Evolutionary conservation across 2,888 invertebrate genomes (phyloP), one percentile per base, ranked within the genome.

Genomic region (Ornithoptera priamus): DNA sequence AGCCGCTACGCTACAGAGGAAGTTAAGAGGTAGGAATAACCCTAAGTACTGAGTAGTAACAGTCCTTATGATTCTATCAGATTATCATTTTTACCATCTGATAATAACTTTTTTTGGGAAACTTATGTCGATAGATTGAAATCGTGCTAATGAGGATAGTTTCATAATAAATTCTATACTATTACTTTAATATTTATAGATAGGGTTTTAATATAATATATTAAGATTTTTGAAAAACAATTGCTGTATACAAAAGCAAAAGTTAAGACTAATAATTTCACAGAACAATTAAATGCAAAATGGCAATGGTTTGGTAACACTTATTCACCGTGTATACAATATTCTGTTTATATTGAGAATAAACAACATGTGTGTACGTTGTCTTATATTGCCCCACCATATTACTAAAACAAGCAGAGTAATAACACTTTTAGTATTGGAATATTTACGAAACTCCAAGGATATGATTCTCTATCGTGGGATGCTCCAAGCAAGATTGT

Each of bases 361-460:
- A 30, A 62, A 18, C 12, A 39, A 18, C 39, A 39, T 67, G 67
- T 59, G 63, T 53, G 65, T 57, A 62, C 61, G 53, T 62, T 70
- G 69, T 70, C 53, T 67, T 67, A 59, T 63, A 63, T 56, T 53
- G 59, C 63, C 53, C 66, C 62, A 63, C 53, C 62, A 53, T 63
- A 62, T 59, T 66, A 70, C 59, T 63, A 63, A 66, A 70, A 70
- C 39, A 70, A 67, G 63, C 67, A 42, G 56, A 67, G 53, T 62
- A 62, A 70, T 70, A 67, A 62, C 58, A 66, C 66, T 70, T 59
- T 66, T 36, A 59, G 66, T 70, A 63, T 63, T 70, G 57, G 63
- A 60, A 60, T 67, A 64, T 64, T 70, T 67, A 67, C 63, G 63
- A 63, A 67, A 67, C 59, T 59, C 62, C 50, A 67, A 63, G 67